phyloP scores from a whole-genome alignment of 2,797 vertebrate genomes.

The Uromys caudimaculatus region DNA sequence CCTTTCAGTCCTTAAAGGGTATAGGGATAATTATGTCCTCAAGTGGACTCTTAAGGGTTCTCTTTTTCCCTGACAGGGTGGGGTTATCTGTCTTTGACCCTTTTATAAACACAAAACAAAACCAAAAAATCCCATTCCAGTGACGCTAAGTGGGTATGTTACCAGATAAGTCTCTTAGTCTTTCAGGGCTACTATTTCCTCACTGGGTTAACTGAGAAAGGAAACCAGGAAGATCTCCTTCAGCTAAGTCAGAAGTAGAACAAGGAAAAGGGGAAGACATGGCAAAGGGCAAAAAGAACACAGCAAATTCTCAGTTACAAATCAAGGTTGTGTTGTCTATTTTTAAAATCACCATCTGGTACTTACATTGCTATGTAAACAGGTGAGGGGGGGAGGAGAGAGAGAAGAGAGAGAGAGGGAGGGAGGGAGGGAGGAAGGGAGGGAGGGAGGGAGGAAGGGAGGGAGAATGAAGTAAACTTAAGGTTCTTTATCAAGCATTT shows the following conservation, averaged over 20 bases:
- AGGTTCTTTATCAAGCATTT: not conserved
- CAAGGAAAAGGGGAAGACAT: not conserved
- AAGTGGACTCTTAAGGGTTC: not conserved
- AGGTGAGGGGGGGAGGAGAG: too few species aligned
- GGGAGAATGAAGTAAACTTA: not conserved
- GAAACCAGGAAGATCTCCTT: not conserved
- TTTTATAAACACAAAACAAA: not conserved
- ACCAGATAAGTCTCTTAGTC: not conserved
- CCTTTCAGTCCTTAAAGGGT: not conserved
- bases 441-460: too few species aligned
- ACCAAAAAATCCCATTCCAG: not conserved
- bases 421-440: too few species aligned
- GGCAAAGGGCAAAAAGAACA: not conserved
- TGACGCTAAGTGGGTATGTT: not conserved
- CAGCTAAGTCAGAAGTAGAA: not conserved
- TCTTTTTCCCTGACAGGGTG: not conserved
- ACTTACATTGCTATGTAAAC: not conserved
- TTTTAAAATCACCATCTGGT: constrained; percentile 59
- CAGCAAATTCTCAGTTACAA: not conserved
- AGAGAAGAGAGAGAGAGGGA: too few species aligned
- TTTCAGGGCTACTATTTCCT: not conserved
- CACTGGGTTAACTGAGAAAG: not conserved
- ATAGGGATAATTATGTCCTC: not conserved
- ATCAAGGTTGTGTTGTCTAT: not conserved
- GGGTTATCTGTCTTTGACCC: not conserved